These are phyloP conservation scores for Diogma glabrata DNA, from an alignment of 2,888 invertebrate genomes.

Conservation along the genomic window DNA sequence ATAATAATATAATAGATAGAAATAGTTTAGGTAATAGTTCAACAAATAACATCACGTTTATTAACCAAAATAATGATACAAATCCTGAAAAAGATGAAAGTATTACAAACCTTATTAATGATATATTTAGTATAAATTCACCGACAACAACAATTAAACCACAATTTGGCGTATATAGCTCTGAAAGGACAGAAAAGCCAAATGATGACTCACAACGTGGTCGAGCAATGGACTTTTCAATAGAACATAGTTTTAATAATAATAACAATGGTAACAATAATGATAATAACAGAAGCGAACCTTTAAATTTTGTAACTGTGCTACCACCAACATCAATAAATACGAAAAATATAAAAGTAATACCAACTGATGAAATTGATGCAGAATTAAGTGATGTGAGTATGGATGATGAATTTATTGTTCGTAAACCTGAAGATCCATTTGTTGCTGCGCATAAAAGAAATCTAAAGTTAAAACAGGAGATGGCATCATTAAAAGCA, in stretches of 20 bases:
- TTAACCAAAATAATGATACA: background rate
- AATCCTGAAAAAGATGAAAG: background rate
- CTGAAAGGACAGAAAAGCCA: too few species aligned
- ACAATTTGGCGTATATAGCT: too few species aligned
- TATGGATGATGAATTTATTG: conserved; percentile 1
- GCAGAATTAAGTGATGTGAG: conserved; percentile 1
- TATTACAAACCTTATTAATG: background rate
- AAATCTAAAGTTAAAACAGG: too few species aligned
- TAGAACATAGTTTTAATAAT: background rate
- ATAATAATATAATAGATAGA: background rate
- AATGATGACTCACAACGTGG: background rate
- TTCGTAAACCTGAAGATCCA: background rate
- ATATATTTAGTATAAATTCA: background rate
- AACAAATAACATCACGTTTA: too few species aligned
- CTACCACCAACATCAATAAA: background rate
- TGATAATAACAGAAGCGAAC: background rate
- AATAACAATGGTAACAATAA: background rate
- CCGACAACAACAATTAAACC: background rate
- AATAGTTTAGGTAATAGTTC: background rate
- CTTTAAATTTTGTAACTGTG: conserved; percentile 1
- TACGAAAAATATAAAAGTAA: too few species aligned
- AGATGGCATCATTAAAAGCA: too few species aligned
- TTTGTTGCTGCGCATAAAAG: conserved; percentile 1
- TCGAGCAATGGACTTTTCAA: background rate
- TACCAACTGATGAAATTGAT: background rate